Base-by-base conservation (phyloP, 2,797 vertebrate species). In the Podargus strigoides region DNA sequence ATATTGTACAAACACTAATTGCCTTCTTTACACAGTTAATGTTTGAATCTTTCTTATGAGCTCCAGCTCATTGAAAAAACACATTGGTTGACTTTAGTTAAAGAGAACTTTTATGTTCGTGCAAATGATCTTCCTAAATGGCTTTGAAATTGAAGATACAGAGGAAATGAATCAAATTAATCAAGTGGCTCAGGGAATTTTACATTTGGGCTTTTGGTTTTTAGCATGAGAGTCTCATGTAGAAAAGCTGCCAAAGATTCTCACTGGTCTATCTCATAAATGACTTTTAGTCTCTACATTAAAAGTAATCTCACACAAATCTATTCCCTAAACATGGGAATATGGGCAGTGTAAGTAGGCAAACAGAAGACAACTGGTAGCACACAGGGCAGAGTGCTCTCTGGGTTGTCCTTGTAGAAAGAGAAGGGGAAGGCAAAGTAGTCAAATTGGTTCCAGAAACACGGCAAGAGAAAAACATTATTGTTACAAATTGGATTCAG, bases 381-480 rank as follows among this genome's bases (percentile, higher is more conserved):
- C 0, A 0, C 14, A 44, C 37, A 87, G 72, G 62, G 85, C 78
- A 85, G n/a, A 68, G 50, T 11, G 4, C 36, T 28, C 34, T 1
- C 72, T 37, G 58, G 53, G 83, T 44, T 30, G 72, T 19, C 66
- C 46, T 3, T 9, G 55, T 4, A 69, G n/a, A 66, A 76, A 24
- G 75, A 75, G 79, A 68, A 60, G 66, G 37, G 63, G 37, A 86
- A 93, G 44, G 50, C 36, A 91, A 92, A 94, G 82, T 23, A 75
- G 60, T 59, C 55, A 90, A 91, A 93, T 56, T 81, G 80, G 21
- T 88, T 90, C 89, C 91, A 95, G 91, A 92, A 84, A 73, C 69
- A 56, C 62, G 86, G 67, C 16, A 56, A 87, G 62, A 94, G 41
- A 78, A 90, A 91, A 93, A 75, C 62, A 93, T 90, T 41, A 87